Percentiles rank a stretch among this genome's conserved stretches.
Evolutionary conservation across 30 jellyfish, hydroid and myxozoan species (phyloP).

Genomic region (Aurelia coerulea): DNA sequence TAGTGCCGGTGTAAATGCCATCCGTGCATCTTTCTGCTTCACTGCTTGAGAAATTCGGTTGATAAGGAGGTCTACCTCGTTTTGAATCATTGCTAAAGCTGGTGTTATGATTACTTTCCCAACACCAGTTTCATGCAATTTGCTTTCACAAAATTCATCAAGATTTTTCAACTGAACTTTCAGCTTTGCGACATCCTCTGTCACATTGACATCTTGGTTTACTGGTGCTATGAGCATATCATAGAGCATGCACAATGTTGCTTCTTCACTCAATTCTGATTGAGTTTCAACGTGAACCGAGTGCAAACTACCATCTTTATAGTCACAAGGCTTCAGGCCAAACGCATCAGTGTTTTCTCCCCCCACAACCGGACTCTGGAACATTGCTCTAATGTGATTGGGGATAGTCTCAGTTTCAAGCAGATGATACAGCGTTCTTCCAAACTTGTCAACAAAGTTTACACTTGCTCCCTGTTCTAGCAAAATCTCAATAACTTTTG

Average conservation of each 20-base stretch:
- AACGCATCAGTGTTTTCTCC: neutral
- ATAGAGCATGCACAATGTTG: neutral
- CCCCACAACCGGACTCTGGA: neutral
- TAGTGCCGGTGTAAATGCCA: conserved; percentile 21
- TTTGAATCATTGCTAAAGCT: neutral
- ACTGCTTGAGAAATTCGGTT: conserved; percentile 9
- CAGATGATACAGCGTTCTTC: neutral
- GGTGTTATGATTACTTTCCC: conserved; percentile 1
- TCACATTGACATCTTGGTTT: neutral
- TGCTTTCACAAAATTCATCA: conserved; percentile 8
- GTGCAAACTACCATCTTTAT: neutral
- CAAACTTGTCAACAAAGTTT: conserved; percentile 4
- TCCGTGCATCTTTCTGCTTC: conserved; percentile 11
- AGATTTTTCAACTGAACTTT: neutral
- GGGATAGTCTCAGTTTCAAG: neutral
- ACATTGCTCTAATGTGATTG: neutral
- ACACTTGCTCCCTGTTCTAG: neutral
- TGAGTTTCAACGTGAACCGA: neutral
- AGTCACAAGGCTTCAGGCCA: neutral
- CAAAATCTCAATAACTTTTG: neutral
- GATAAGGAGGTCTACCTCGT: neutral
- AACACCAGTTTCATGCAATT: neutral
- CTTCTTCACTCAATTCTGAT: neutral
- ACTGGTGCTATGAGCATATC: neutral
- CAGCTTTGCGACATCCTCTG: neutral